Evolutionary conservation across 2,113 vertebrate genomes (phyloP).

Genomic region (Tragelaphus scriptus): DNA sequence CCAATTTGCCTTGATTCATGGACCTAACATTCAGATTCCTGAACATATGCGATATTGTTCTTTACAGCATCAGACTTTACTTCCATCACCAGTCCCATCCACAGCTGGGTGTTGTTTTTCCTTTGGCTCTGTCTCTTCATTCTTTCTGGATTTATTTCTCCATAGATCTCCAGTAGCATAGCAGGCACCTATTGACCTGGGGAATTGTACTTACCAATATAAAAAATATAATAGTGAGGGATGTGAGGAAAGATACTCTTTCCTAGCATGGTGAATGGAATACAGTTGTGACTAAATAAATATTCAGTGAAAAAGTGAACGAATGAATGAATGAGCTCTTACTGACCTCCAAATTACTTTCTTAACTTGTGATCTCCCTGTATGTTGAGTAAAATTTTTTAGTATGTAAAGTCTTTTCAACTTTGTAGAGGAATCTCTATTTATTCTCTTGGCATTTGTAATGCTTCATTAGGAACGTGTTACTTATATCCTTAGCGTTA

Average conservation of each 20-base stretch:
- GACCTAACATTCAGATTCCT: not conserved
- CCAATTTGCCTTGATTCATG: not conserved
- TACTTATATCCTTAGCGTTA: not conserved
- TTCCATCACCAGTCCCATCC: not conserved
- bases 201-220: not conserved
- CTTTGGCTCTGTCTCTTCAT: not conserved
- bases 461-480: not conserved
- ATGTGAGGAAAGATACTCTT: not conserved
- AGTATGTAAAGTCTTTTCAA: not conserved
- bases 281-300: not conserved
- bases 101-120: not conserved
- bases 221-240: not conserved
- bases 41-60: not conserved
- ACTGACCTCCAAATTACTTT: not conserved
- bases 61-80: not conserved
- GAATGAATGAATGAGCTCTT: not conserved
- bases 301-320: not conserved
- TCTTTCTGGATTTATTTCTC: not conserved
- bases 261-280: not conserved
- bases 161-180: not conserved
- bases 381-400: not conserved
- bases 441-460: not conserved
- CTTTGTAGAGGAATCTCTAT: not conserved
- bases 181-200: not conserved
- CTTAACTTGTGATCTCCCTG: not conserved